Percentiles rank a stretch among this genome's conserved stretches.
Conservation (phyloP, 2,113 vertebrate species). For the Ochotona curzoniae region DNA sequence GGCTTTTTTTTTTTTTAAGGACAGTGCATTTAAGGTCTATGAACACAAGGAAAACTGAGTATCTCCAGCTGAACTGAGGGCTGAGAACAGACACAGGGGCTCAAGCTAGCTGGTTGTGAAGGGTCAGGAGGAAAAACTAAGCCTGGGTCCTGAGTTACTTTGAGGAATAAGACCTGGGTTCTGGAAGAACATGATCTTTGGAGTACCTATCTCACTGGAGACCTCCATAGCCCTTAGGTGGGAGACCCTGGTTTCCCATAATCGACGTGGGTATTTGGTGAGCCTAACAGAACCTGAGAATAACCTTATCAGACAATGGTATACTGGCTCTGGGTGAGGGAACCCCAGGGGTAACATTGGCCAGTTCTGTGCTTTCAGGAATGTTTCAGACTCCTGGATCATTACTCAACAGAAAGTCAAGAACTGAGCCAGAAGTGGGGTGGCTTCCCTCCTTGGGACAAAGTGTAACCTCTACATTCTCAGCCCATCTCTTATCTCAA, state of each 20-base stretch:
- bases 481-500: neutral
- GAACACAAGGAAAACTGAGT: constrained; percentile 56
- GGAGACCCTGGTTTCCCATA: neutral
- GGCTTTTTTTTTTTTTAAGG: neutral
- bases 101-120: neutral
- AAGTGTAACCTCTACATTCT: neutral
- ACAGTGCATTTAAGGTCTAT: constrained; percentile 68
- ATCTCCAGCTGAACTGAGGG: constrained; percentile 28
- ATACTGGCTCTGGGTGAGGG: neutral
- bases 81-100: constrained; percentile 48
- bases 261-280: neutral
- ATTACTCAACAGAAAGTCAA: neutral
- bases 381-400: constrained; percentile 9
- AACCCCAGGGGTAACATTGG: neutral
- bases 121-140: neutral
- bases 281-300: neutral
- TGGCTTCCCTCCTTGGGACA: neutral
- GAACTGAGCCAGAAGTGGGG: neutral
- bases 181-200: neutral
- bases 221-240: neutral
- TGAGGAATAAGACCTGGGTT: neutral
- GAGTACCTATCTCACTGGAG: neutral
- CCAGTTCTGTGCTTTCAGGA: constrained; percentile 2
- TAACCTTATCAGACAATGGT: neutral
- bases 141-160: neutral